Conservation (phyloP, 2,797 vertebrate genomes). For the Characodon lateralis region DNA sequence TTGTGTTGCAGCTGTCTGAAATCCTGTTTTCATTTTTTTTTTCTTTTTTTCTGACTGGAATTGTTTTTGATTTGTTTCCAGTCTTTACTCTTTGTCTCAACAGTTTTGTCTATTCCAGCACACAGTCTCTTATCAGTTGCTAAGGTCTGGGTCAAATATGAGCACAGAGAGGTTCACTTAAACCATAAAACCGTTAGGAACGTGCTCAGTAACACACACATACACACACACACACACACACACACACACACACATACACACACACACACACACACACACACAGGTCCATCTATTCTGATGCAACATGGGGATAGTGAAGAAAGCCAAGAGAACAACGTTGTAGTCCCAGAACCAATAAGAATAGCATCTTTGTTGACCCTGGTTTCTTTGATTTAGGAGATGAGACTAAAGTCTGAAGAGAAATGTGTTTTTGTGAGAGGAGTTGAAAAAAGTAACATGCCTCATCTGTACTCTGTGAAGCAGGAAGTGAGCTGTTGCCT, state of each 20-base stretch:
- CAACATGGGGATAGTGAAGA: not conserved
- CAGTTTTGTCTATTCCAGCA: constrained; percentile 38
- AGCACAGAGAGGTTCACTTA: constrained; percentile 24
- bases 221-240: constrained; percentile 24
- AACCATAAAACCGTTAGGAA: constrained; percentile 35
- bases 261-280: constrained; percentile 23
- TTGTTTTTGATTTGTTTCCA: not conserved
- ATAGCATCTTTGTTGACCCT: not conserved
- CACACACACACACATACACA: constrained; percentile 16
- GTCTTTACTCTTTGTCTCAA: constrained; percentile 24
- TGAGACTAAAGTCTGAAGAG: not conserved
- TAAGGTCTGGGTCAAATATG: constrained; percentile 47
- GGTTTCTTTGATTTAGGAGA: not conserved
- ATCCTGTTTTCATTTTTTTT: constrained; percentile 33
- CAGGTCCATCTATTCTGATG: constrained; percentile 4
- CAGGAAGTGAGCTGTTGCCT: constrained; percentile 64
- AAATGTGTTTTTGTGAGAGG: constrained; percentile 16
- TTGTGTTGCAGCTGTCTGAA: constrained; percentile 28
- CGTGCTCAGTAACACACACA: constrained; percentile 25
- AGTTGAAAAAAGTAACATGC: constrained; percentile 47
- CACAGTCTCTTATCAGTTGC: constrained; percentile 57
- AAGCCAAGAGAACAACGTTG: not conserved
- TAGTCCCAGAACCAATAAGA: constrained; percentile 2
- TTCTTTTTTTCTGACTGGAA: constrained; percentile 3
- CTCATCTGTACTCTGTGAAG: constrained; percentile 50